Base-by-base conservation (phyloP, 2,888 invertebrate species). In the Maniola hyperantus region DNA sequence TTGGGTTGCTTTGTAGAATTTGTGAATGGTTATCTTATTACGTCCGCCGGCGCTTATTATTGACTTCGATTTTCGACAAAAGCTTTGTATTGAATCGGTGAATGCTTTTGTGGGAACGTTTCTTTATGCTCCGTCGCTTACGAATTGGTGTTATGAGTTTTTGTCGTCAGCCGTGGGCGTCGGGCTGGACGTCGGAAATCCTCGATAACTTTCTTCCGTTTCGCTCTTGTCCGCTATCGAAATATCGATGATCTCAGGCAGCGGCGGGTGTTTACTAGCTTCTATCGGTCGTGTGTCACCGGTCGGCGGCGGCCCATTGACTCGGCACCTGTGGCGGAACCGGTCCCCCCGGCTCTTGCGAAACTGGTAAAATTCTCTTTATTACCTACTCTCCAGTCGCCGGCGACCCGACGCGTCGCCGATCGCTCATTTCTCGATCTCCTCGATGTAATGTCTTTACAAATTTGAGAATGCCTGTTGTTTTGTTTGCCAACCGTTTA, bases 1-100 rank as follows among this genome's bases (percentile, higher is more conserved):
- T 89, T 85, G 83, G 84, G 84, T 81, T 81, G 85, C 87, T 89
- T 88, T 89, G 89, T 89, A 83, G 83, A 83, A 85, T 88, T 89
- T 88, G 88, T 91, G 90, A 91, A 91, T 89, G 89, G 85, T 80
- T 71, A 67, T 72, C 71, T 73, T 72, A 69, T 76, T 74, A 73
- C 70, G 69, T 67, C 65, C 65, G 66, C 65, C 61, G 67, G 68
- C 63, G 59, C 58, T 64, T 67, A 64, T 63, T 58, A 66, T 65
- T 26, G n/a, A 46, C 42, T 63, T 61, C 55, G 60, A n/a, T 50
- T n/a, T n/a, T 60, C 60, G 15, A 60, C 58, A 42, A 44, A 44
- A 46, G 36, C 39, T 50, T 61, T 39, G 13, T 61, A 42, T 42
- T 42, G 55, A 6, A 13, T 36, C 20, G 54, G n/a, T 55, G 18